Evolutionary conservation across 1,140 invertebrate species (phyloP), one percentile per base, ranked within the genome.

Genomic region (Colletes gigas): DNA sequence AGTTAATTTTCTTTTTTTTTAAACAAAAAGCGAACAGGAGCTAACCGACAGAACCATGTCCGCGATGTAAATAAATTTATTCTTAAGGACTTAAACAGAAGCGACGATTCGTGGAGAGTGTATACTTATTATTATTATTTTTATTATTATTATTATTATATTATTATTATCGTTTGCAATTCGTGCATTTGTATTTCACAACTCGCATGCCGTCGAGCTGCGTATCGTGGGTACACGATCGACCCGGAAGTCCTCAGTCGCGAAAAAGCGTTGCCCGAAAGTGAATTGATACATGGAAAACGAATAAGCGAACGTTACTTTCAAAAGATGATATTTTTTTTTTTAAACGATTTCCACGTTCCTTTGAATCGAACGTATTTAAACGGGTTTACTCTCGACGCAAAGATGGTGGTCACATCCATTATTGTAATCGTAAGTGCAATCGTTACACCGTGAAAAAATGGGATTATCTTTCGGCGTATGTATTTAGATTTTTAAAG

Each of bases 141-240:
- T 12, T 50, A 66, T 66, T 66, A 52, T 55, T 69, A 72, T 60
- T 60, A 74, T 74, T 65, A 74, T 63, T 39, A 44, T 55, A 19
- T 50, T 52, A 78, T 71, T 54, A 81, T 81, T 71, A 82, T 78
- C 75, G 68, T 82, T 82, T 77, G 75, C 74, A 82, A 82, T 54
- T 79, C 81, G 19, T 82, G 76, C 81, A 82, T 78, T 82, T 82
- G 81, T 82, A 82, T 82, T 82, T 82, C 75, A 71, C 75, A 71
- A 47, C n/a, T 44, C 39, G 76, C 19, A 67, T 59, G 60, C 44
- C 15, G 19, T 4, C 8, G 1, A 50, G 39, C 47, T 59, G 54
- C 62, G 52, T 67, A 55, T 60, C 47, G 68, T 78, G 74, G 50
- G 63, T 77, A 77, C 55, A 82, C 5, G 21, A 67, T 79, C 69